These are phyloP conservation scores for Dolichoris vasculosae DNA, from an alignment of 1,140 invertebrate species.

Conservation along the genomic window DNA sequence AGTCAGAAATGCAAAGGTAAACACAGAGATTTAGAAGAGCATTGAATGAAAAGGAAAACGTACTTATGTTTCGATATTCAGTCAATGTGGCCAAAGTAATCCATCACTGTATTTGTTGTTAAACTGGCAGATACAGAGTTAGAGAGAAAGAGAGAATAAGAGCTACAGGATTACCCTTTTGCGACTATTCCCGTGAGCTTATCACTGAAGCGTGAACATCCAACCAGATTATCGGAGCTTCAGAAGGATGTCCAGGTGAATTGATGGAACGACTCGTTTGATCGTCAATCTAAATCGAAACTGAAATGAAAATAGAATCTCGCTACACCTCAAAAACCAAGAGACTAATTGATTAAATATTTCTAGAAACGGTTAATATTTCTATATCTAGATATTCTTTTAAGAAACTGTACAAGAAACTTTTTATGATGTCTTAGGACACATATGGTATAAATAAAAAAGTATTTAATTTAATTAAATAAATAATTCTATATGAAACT, in stretches of 20 bases:
- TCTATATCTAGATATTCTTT: too few species aligned
- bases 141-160: slow-evolving; percentile 3
- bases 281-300: slow-evolving; percentile 48
- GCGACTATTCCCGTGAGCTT: slow-evolving; percentile 54
- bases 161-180: background rate
- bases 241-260: background rate
- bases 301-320: slow-evolving; percentile 44
- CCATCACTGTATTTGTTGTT: slow-evolving; percentile 55
- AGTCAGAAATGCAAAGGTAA: background rate
- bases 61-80: slow-evolving; percentile 50
- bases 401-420: too few species aligned
- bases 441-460: too few species aligned
- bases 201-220: slow-evolving; percentile 54
- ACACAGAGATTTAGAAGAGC: background rate
- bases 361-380: too few species aligned
- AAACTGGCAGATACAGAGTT: slow-evolving; percentile 33
- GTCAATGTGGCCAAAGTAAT: slow-evolving; percentile 55
- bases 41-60: background rate
- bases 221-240: slow-evolving; percentile 52
- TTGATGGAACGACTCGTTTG: background rate
- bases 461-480: too few species aligned
- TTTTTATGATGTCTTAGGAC: too few species aligned
- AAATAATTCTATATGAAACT: too few species aligned
- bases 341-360: background rate
- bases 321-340: background rate